Evolutionary conservation across 2,797 vertebrate species (phyloP), one percentile per base, ranked within the genome.

Genomic region (Etheostoma nigrum): DNA sequence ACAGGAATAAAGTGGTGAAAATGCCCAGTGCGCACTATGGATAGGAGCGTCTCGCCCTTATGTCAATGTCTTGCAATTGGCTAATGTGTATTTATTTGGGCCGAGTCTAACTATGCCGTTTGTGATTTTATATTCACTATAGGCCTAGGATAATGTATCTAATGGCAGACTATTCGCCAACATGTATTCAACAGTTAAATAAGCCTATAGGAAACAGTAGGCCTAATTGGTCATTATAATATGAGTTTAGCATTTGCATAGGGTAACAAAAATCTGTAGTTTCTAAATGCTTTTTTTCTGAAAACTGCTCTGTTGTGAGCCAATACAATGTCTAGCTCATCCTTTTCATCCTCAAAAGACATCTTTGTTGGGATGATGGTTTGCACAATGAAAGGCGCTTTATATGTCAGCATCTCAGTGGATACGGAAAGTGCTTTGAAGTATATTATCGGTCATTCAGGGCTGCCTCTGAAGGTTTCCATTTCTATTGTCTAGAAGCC

Each of bases 381-480:
- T 85, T 76, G 67, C 66, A 68, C 86, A 73, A 74, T 76, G 75
- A 87, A 90, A 93, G 88, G 83, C 81, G 84, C 87, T 91, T 92
- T 88, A 82, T 83, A 76, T 92, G 87, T 89, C 93, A 93, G 88
- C 88, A 78, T 91, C 91, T 88, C 91, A 69, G 89, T 85, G 91
- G 91, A 83, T 90, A 81, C 78, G 79, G 92, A 93, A 93, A 93
- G 90, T 74, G 90, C 93, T 95, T 95, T 95, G 94, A 95, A 95
- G 93, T 95, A 80, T 94, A 91, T 95, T 94, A 91, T 92, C 92
- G 91, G 92, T 92, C 91, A 91, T 92, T 93, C 82, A 88, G 86
- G 81, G 92, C 89, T 79, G 87, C 90, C 84, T 84, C 79, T 83
- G 87, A 93, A 89, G 89, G 90, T 89, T 91, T 93, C 89, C 90